Conservation (phyloP, 92 coral and sea anemone species). For the Parazoanthus swiftii region DNA sequence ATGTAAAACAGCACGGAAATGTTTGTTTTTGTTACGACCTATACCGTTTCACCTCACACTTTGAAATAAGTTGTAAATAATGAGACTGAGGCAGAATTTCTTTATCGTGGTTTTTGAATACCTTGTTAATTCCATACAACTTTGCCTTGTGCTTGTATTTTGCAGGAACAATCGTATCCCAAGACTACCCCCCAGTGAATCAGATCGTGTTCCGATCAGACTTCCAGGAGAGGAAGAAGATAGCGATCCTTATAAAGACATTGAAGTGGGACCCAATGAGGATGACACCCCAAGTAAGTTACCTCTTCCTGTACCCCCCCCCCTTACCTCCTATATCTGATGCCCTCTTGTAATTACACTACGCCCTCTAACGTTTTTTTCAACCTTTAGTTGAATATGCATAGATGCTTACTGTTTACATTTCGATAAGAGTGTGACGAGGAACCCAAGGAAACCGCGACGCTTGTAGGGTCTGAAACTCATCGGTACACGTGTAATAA, state of each 20-base stretch:
- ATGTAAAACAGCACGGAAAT: too few relatives aligned
- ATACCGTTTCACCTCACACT: too few relatives aligned
- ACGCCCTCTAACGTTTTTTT: too few relatives aligned
- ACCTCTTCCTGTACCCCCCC: background rate
- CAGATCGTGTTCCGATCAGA: slow-evolving; percentile 35
- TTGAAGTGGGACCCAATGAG: slow-evolving; percentile 1
- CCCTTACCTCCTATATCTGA: background rate
- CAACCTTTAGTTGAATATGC: too few relatives aligned
- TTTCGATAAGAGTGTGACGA: too few relatives aligned
- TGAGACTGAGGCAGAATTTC: background rate
- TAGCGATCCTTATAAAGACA: background rate
- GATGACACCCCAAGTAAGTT: slow-evolving; percentile 19
- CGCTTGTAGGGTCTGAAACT: too few relatives aligned
- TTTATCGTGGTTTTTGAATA: background rate
- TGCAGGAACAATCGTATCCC: slow-evolving; percentile 26
- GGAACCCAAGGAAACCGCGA: too few relatives aligned
- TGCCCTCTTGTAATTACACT: too few relatives aligned
- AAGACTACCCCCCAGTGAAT: slow-evolving; percentile 34
- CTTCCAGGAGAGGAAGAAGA: slow-evolving; percentile 9
- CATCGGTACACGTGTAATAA: too few relatives aligned
- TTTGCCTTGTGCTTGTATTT: background rate
- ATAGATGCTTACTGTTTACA: too few relatives aligned
- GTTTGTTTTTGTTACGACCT: too few relatives aligned
- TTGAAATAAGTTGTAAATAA: background rate
- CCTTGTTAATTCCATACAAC: background rate